Percentiles rank a stretch among this genome's conserved stretches.
phyloP scores from a whole-genome alignment of 2,113 vertebrate species.

The Motacilla alba region DNA sequence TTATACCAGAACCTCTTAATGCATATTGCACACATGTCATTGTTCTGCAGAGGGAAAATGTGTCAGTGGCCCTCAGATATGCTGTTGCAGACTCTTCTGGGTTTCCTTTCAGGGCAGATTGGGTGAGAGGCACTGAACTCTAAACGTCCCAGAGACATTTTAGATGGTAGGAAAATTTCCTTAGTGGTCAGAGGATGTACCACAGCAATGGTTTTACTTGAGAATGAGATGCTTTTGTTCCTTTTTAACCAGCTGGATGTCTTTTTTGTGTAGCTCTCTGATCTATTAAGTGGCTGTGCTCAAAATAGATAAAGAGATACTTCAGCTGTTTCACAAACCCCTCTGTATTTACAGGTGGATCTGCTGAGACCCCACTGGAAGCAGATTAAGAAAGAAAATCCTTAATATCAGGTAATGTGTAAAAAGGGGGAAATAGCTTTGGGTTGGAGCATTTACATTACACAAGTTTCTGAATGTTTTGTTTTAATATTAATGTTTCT shows the following conservation, averaged over 20 bases:
- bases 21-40: not conserved
- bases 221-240: not conserved
- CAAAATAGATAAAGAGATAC: not conserved
- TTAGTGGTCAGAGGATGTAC: not conserved
- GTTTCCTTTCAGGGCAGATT: not conserved
- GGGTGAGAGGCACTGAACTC: not conserved
- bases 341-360: not conserved
- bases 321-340: not conserved
- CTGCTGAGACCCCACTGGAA: not conserved
- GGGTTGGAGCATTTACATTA: not conserved
- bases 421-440: not conserved
- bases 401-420: not conserved
- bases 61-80: not conserved
- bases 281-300: not conserved
- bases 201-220: not conserved
- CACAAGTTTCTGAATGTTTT: not conserved
- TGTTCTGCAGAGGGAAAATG: not conserved
- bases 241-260: not conserved
- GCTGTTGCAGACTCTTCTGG: not conserved
- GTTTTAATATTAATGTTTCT: not conserved
- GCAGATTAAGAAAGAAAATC: not conserved
- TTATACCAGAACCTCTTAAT: not conserved
- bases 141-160: not conserved
- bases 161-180: not conserved
- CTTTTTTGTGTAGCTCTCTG: not conserved